A percentile compares a stretch with the other conserved stretches of the same genome.
Evolutionary conservation across 2,113 vertebrate species (phyloP).

Genomic region (Pygoscelis adeliae): DNA sequence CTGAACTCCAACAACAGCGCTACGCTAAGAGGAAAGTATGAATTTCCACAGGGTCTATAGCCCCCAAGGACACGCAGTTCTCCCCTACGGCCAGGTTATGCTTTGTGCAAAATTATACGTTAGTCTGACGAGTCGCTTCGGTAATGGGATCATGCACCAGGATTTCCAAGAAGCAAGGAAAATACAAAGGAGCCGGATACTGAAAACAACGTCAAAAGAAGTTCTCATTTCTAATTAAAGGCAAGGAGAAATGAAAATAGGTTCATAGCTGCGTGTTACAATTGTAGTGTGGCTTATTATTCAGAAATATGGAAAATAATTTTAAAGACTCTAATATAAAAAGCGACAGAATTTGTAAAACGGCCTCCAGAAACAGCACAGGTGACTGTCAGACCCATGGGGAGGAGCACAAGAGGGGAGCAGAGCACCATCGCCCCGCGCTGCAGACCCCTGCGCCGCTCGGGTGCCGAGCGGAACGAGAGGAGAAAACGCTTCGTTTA

Average conservation of each 20-base stretch:
- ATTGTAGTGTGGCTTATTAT: background rate
- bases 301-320: background rate
- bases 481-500: rapidly evolving
- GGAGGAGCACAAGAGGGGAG: background rate
- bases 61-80: background rate
- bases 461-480: no score
- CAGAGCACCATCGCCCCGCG: background rate
- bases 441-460: background rate
- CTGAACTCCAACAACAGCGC: background rate
- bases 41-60: background rate
- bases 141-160: background rate
- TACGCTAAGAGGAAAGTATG: background rate
- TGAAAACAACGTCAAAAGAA: background rate
- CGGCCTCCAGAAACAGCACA: rapidly evolving
- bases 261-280: background rate
- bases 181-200: background rate
- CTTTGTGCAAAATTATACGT: background rate
- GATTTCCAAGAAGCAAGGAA: background rate
- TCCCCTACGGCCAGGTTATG: background rate
- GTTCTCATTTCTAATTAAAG: background rate
- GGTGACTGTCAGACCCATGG: background rate
- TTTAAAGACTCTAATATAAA: background rate
- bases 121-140: background rate
- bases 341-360: no score
- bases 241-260: background rate